Evolutionary conservation across 2,888 invertebrate species (phyloP), one percentile per base, ranked within the genome.

Genomic region (Chouioia cunea): DNA sequence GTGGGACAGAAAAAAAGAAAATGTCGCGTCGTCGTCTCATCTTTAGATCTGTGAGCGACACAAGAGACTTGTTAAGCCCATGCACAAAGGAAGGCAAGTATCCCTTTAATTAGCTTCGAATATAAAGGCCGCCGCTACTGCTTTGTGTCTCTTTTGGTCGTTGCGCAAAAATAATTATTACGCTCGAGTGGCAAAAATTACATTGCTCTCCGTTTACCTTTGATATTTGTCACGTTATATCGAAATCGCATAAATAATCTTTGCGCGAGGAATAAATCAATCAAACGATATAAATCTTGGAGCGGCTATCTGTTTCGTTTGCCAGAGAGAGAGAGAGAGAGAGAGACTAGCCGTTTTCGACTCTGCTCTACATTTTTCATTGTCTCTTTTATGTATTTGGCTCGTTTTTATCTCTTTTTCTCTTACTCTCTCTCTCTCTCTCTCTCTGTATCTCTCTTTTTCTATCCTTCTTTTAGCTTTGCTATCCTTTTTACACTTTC

Each of bases 31-130:
- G 16, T 44, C 46, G 53, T 56, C 47, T 60, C 54, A n/a, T 48
- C 53, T 65, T 70, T 52, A 70, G 6, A 36, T 36, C 36, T 12
- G 12, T 12, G 36, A 36, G 36, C 36, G 67, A 18, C 64, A 65
- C 72, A 56, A 56, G 72, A 65, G 72, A 72, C 68, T 72, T 43
- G 72, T 72, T 72, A 72, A 62, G 36, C 10, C 36, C 36, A 36
- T 52, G 27, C 16, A 27, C 65, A 67, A 63, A 69, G 62, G 59
- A 56, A 64, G 48, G 48, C 16, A 36, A 53, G 53, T 44, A 27
- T 16, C 53, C 65, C 65, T 63, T 73, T 69, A 73, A 73, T 73
- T 73, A 70, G 65, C 69, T 73, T 73, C 58, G 48, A 73, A 73
- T 18, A 18, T 65, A 64, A 64, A 59, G 57, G 43, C 60, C 50